A percentile compares a stretch with the other conserved stretches of the same genome.
Conservation (phyloP, 2,113 vertebrate genomes). For the Tyto alba region DNA sequence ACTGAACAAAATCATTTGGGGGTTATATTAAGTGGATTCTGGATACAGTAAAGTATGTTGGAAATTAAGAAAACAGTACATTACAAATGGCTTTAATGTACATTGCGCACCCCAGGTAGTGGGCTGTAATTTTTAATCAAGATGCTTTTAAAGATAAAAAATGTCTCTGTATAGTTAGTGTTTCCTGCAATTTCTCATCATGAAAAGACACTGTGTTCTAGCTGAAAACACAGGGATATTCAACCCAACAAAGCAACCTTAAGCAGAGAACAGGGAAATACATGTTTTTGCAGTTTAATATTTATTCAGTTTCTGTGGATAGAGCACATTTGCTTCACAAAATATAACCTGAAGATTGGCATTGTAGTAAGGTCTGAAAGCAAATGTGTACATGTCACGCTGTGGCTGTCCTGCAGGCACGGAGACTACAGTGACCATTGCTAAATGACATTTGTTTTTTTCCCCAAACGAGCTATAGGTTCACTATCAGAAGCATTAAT, state of each 20-base stretch:
- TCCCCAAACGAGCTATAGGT: neutral
- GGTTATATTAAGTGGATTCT: neutral
- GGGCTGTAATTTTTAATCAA: neutral
- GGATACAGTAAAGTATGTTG: neutral
- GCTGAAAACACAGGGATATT: neutral
- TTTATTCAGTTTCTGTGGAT: neutral
- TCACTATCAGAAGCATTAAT: neutral
- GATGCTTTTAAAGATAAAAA: neutral
- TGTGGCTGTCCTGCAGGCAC: neutral
- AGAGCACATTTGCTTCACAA: neutral
- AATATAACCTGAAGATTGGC: neutral
- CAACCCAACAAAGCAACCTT: neutral
- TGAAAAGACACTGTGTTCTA: constrained; percentile 4
- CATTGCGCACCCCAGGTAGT: neutral
- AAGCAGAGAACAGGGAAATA: neutral
- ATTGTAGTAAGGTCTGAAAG: neutral
- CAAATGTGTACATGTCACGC: neutral
- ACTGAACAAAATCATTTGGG: neutral
- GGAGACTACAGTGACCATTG: neutral
- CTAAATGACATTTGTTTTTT: neutral
- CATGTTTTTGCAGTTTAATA: neutral
- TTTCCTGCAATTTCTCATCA: neutral
- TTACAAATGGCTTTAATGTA: neutral
- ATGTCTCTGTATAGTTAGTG: neutral
- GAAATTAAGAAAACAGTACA: neutral